These are phyloP conservation scores for Pycnonotus jocosus DNA, from an alignment of 2,113 vertebrate genomes.

Conservation along the genomic window DNA sequence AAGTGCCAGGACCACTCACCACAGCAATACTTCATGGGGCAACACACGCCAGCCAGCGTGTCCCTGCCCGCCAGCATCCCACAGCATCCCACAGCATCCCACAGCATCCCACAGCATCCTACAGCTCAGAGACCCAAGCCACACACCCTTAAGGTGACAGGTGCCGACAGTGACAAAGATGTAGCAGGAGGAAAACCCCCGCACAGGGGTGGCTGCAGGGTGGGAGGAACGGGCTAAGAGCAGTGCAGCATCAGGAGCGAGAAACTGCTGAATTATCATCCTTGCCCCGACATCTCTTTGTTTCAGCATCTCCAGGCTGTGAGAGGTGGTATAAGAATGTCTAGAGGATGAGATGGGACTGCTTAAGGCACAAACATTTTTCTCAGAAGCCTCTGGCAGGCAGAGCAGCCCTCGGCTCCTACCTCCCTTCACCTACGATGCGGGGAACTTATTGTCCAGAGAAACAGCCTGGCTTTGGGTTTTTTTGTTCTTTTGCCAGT, in stretches of 20 bases:
- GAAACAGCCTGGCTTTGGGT: not conserved
- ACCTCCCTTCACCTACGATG: not conserved
- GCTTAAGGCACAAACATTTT: not conserved
- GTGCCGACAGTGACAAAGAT: not conserved
- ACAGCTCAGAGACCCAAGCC: fast-evolving
- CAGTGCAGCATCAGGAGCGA: not conserved
- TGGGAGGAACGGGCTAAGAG: not conserved
- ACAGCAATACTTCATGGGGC: not conserved
- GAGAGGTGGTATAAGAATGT: not conserved
- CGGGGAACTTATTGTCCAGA: not conserved
- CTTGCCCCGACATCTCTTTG: slow-evolving; percentile 19
- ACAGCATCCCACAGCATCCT: not conserved
- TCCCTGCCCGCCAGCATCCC: not conserved
- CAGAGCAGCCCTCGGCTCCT: not conserved
- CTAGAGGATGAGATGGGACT: not conserved
- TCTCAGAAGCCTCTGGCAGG: not conserved
- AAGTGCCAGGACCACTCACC: not conserved
- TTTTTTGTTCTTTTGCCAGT: not conserved
- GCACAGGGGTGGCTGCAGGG: not conserved
- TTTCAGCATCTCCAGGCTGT: not conserved
- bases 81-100: not conserved
- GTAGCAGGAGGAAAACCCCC: not conserved
- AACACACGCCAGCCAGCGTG: not conserved
- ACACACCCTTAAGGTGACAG: not conserved
- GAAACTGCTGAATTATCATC: not conserved